A percentile compares a stretch with the other conserved stretches of the same genome.
These are phyloP conservation scores for Battus philenor DNA, from an alignment of 1,140 invertebrate species.

Conservation along the genomic window DNA sequence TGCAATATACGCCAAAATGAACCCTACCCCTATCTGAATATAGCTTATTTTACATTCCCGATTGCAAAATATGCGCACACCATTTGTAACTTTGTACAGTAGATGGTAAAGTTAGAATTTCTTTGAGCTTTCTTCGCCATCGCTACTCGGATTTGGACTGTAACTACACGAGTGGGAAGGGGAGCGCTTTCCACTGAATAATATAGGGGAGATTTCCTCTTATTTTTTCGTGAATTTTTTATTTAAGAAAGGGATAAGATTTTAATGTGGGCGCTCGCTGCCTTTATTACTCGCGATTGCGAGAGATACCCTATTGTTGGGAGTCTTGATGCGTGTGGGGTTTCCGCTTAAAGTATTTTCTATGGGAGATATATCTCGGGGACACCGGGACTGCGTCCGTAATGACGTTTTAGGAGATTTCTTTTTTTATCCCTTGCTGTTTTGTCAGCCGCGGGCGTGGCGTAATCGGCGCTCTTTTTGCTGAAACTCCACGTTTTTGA, in stretches of 20 bases:
- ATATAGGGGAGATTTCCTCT: slow-evolving; percentile 69
- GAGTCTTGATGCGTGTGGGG: slow-evolving; percentile 65
- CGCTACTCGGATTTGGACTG: slow-evolving; percentile 29
- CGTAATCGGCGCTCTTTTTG: slow-evolving; percentile 31
- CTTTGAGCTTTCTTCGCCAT: slow-evolving; percentile 45
- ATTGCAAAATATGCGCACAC: slow-evolving; percentile 19
- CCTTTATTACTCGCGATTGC: slow-evolving; percentile 69
- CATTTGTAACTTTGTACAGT: slow-evolving; percentile 56
- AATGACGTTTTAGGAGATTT: slow-evolving; percentile 61
- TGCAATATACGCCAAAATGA: slow-evolving; percentile 32
- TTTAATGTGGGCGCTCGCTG: slow-evolving; percentile 68
- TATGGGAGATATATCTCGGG: slow-evolving; percentile 45
- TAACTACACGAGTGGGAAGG: slow-evolving; percentile 26
- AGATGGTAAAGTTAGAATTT: slow-evolving; percentile 61
- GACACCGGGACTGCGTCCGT: slow-evolving; percentile 43
- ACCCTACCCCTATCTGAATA: slow-evolving; percentile 35
- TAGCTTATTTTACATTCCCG: slow-evolving; percentile 31
- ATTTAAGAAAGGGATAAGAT: slow-evolving; percentile 76
- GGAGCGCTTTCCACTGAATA: slow-evolving; percentile 56
- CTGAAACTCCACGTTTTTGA: slow-evolving; percentile 23
- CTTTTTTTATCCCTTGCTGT: slow-evolving; percentile 44
- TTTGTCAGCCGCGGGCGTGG: slow-evolving; percentile 24
- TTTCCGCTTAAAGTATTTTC: slow-evolving; percentile 72
- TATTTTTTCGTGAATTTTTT: slow-evolving; percentile 76
- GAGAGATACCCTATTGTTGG: slow-evolving; percentile 67